Evolutionary conservation across 2,113 vertebrate genomes (phyloP).

Genomic region (Shinisaurus crocodilurus): DNA sequence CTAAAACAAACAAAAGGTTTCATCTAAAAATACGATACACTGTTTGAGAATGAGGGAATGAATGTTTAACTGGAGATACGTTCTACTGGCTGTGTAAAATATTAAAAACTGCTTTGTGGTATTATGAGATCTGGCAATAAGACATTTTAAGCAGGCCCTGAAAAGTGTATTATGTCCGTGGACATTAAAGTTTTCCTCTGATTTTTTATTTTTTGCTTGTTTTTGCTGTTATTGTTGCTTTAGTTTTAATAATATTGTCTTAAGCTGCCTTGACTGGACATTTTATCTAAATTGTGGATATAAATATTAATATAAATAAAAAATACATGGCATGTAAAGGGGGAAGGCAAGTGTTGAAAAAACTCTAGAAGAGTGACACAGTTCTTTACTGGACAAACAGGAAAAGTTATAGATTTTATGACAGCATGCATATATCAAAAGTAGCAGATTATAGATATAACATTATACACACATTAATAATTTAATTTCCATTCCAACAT

Average conservation of each 20-base stretch:
- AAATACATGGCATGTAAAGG: background rate
- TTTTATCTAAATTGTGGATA: background rate
- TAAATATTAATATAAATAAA: background rate
- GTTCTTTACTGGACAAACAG: slow-evolving; percentile 10
- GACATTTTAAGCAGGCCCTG: background rate
- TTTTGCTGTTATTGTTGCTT: background rate
- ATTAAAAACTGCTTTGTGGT: background rate
- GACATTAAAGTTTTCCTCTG: background rate
- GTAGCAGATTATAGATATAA: background rate
- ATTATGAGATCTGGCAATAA: background rate
- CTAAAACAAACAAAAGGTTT: background rate
- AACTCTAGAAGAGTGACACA: slow-evolving; percentile 7
- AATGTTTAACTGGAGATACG: background rate
- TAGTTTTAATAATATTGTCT: background rate
- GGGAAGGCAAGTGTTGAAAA: background rate
- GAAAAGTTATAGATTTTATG: slow-evolving; percentile 3
- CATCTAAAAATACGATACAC: background rate
- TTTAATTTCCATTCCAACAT: slow-evolving; percentile 13
- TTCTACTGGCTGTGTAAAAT: slow-evolving; percentile 1
- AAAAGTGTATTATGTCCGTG: background rate
- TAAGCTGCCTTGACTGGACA: background rate
- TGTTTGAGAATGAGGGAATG: background rate
- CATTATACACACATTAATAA: background rate
- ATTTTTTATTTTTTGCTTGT: no score
- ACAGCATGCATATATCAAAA: background rate